Percentiles rank a stretch among this genome's conserved stretches.
Evolutionary conservation across 1,140 invertebrate genomes (phyloP).

Genomic region (Helicoverpa zea): DNA sequence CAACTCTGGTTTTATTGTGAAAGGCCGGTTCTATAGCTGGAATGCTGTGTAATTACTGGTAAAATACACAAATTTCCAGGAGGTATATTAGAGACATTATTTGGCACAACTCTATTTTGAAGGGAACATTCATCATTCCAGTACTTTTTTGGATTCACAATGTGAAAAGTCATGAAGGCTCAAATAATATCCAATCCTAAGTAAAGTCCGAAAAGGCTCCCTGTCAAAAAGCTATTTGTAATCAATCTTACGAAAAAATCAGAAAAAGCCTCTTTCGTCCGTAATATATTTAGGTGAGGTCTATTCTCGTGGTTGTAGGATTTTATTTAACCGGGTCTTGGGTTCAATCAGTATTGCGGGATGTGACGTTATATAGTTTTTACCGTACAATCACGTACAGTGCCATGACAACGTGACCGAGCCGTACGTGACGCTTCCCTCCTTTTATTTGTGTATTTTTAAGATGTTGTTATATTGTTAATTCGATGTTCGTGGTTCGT

Average conservation of each 20-base stretch:
- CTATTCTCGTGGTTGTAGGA: conserved; percentile 9
- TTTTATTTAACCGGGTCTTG: conserved; percentile 25
- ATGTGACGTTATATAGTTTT: conserved; percentile 36
- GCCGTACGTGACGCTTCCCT: conserved; percentile 1
- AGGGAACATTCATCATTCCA: too few relatives aligned
- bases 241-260: conserved; percentile 27
- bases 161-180: too few relatives aligned
- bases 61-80: too few relatives aligned
- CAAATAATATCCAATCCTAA: too few relatives aligned
- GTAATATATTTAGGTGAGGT: conserved; percentile 14
- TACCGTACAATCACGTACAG: conserved; percentile 19
- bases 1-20: background rate
- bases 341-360: conserved; percentile 22
- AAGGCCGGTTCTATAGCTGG: background rate
- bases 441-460: conserved; percentile 23
- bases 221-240: conserved; percentile 19
- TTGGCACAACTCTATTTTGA: too few relatives aligned
- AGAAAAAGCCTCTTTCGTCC: background rate
- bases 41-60: too few relatives aligned
- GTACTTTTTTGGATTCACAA: too few relatives aligned
- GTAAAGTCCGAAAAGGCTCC: background rate
- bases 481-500: conserved; percentile 8
- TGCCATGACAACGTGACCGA: conserved; percentile 30
- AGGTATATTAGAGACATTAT: too few relatives aligned
- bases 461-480: conserved; percentile 21